Base-by-base conservation (phyloP, 2,113 vertebrate genomes). In the Melierax canorus region DNA sequence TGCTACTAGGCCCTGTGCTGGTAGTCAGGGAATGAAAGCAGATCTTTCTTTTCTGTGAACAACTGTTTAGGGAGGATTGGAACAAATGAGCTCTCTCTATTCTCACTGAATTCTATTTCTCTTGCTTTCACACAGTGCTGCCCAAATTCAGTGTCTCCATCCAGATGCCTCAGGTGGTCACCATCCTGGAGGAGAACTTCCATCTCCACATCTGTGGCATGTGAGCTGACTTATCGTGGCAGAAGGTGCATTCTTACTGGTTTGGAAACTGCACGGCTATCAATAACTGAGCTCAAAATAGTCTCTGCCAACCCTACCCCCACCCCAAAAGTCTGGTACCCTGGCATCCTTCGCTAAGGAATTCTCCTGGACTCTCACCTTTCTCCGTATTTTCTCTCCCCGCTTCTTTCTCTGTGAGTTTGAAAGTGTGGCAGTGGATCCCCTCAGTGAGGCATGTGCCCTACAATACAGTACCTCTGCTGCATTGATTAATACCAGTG, bases 61-160 rank as follows among this genome's bases (percentile, higher is more conserved):
- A 79, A 9, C 15, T 9, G 27, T 62, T 43, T 94, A 38, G 27
- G 48, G 38, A 90, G 12, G 34, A 64, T 8, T 73, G 43, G 32
- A 87, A 51, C 23, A 83, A 83, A 62, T 43, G 1, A 68, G 4
- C 2, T 81, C 30, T 68, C 77, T 71, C 43, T 92, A 0, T 50
- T 74, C 11, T 75, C 45, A 59, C 43, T 77, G 43, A 62, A 67
- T 53, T 90, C 8, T 64, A 45, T 80, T 82, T 68, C 39, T 95
- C 46, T 86, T 85, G 34, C 45, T 88, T 93, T 59, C 60, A 77
- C 55, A 60, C 72, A 96, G 97, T 95, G n/a, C 50, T 90, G 36
- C 95, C 96, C 59, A 98, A 96, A 67, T 97, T 97, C 95, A 96
- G 96, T 30, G 86, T 97, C 34, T 91, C 79, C 53, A 95, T 98